phyloP scores from a whole-genome alignment of 2,113 vertebrate species.

The Acinonyx jubatus region DNA sequence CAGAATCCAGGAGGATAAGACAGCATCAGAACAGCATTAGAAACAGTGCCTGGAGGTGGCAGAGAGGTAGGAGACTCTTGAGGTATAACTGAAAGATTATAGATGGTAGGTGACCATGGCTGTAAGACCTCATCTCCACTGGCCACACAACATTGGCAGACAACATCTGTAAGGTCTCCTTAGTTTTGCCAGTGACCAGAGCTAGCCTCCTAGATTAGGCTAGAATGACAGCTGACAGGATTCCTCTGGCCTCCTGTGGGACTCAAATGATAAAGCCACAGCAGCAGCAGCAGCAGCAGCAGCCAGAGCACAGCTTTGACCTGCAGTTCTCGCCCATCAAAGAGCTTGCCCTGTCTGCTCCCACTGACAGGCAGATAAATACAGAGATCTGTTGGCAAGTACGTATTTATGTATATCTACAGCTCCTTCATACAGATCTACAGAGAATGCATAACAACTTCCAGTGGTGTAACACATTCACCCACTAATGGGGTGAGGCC shows the following conservation, averaged over 20 bases:
- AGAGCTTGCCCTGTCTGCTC: slow-evolving; percentile 42
- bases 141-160: neutral
- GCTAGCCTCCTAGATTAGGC: neutral
- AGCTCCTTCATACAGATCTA: slow-evolving; percentile 39
- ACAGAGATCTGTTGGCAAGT: neutral
- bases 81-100: neutral
- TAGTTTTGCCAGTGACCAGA: slow-evolving; percentile 30
- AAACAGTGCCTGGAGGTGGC: neutral
- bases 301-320: neutral
- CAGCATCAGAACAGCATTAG: neutral
- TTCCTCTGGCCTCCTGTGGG: neutral
- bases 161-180: slow-evolving; percentile 6
- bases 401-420: neutral
- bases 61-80: neutral
- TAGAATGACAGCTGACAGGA: slow-evolving; percentile 1
- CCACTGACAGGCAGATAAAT: neutral
- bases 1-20: neutral
- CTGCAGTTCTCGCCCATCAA: neutral
- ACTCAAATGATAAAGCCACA: slow-evolving; percentile 12
- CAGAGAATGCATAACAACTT: neutral
- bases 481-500: slow-evolving; percentile 17
- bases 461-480: slow-evolving; percentile 34
- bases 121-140: neutral
- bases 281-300: neutral
- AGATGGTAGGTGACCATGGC: neutral